phyloP scores from a whole-genome alignment of 2,113 vertebrate genomes.

The Bubalus kerabau region DNA sequence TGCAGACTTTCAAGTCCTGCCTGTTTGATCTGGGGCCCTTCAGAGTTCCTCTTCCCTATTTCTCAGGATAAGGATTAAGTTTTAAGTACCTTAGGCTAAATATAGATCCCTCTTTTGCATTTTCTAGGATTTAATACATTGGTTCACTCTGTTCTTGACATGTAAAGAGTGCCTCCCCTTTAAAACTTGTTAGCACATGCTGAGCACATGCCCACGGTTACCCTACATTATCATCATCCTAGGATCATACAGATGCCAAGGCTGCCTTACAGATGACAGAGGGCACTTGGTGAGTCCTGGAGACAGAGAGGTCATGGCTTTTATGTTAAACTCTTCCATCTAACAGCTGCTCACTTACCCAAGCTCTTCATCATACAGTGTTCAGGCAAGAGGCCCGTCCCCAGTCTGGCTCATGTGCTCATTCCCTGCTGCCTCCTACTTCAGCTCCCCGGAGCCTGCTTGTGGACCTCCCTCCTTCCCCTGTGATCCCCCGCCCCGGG shows the following conservation, averaged over 20 bases:
- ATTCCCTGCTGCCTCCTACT: neutral
- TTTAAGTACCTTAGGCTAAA: neutral
- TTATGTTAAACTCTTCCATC: neutral
- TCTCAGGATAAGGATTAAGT: neutral
- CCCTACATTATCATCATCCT: neutral
- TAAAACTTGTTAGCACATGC: neutral
- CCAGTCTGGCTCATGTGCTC: fast-evolving
- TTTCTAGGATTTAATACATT: neutral
- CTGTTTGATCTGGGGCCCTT: neutral
- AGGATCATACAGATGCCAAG: neutral
- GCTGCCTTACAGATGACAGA: neutral
- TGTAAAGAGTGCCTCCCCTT: neutral
- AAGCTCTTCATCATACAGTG: neutral
- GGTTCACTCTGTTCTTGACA: neutral
- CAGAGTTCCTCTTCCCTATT: neutral
- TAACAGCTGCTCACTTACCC: neutral
- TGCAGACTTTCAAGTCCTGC: neutral
- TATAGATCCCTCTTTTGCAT: neutral
- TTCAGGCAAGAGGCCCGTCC: neutral
- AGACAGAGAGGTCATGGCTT: neutral
- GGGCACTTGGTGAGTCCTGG: neutral
- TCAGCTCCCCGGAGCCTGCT: neutral
- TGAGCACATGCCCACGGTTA: fast-evolving
- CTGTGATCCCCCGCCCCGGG: fast-evolving
- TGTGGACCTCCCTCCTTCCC: fast-evolving